Base-by-base conservation (phyloP, 2,888 invertebrate species). In the Papilio elwesi region DNA sequence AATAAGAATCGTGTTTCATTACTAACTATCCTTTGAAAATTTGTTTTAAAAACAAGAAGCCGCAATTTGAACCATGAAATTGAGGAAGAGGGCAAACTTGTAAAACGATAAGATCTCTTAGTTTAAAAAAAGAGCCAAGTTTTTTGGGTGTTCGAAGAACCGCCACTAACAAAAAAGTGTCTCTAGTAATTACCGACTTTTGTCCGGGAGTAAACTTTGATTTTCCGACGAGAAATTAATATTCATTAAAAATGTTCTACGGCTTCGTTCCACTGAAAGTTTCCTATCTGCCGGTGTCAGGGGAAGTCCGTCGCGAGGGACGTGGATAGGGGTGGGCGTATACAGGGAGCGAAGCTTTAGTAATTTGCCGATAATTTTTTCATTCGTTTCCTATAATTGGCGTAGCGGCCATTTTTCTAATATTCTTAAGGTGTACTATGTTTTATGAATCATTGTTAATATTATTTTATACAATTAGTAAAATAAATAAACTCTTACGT, bases 201-300 rank as follows among this genome's bases (percentile, higher is more conserved):
- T 86, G 85, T 84, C 74, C 83, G 82, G 87, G 84, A 87, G 83
- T 84, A 91, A 92, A 92, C 88, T 93, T 93, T 93, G 90, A 91
- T 90, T 89, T 88, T 89, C 89, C 90, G 85, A 85, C 84, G 86
- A 85, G 86, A 89, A 91, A 93, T 93, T 93, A 93, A 93, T 93
- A 93, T 93, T 92, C 93, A 93, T 93, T 93, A 92, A 92, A 92
- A 92, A 91, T 91, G 89, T 90, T 89, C 87, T 87, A 83, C 88
- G 87, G 84, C 88, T 87, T 90, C 89, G 89, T 90, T 91, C 88
- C 85, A 87, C 86, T 87, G 87, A 89, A 93, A 92, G 90, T 93
- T 93, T 88, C 89, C 91, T 92, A 93, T 92, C 91, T 90, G 89
- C 81, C 87, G 78, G 78, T 86, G 89, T 85, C 86, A 83, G 83